Evolutionary conservation across 2,797 vertebrate genomes (phyloP).

Genomic region (Spondyliosoma cantharus): DNA sequence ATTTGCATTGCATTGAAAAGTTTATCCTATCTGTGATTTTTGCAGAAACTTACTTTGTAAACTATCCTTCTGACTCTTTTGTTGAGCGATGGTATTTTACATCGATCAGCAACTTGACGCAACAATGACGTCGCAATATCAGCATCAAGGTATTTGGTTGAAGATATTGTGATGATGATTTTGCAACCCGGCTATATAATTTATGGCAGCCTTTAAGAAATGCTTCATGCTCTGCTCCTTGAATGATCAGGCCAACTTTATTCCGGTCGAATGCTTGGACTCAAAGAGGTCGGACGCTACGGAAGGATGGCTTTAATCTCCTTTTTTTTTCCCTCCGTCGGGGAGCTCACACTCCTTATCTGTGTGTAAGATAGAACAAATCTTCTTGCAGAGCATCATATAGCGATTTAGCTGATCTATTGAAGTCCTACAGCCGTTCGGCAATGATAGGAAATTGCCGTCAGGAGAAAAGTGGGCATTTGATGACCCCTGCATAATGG

Average conservation of each 20-base stretch:
- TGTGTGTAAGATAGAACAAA: conserved; percentile 27
- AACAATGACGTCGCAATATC: no score
- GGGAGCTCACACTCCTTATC: conserved; percentile 41
- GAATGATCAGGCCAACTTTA: conserved; percentile 45
- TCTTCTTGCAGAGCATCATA: conserved; percentile 43
- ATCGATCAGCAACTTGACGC: no score
- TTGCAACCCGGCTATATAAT: no score
- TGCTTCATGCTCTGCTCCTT: not conserved
- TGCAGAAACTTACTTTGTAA: no score
- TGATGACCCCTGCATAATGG: conserved; percentile 67
- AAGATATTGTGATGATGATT: not conserved
- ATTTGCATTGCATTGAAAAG: no score
- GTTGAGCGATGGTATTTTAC: no score
- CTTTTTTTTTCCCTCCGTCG: conserved; percentile 12
- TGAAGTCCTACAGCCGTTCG: conserved; percentile 44
- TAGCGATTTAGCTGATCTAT: conserved; percentile 55
- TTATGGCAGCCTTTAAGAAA: no score
- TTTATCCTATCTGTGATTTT: no score
- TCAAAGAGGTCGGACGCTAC: conserved; percentile 26
- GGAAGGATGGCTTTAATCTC: conserved; percentile 48
- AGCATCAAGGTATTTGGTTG: no score
- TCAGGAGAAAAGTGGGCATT: conserved; percentile 58
- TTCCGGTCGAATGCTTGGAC: conserved; percentile 35
- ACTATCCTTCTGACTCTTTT: no score
- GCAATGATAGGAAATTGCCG: conserved; percentile 58